Evolutionary conservation across 2,888 invertebrate species (phyloP).

Genomic region (Urechis unicinctus): DNA sequence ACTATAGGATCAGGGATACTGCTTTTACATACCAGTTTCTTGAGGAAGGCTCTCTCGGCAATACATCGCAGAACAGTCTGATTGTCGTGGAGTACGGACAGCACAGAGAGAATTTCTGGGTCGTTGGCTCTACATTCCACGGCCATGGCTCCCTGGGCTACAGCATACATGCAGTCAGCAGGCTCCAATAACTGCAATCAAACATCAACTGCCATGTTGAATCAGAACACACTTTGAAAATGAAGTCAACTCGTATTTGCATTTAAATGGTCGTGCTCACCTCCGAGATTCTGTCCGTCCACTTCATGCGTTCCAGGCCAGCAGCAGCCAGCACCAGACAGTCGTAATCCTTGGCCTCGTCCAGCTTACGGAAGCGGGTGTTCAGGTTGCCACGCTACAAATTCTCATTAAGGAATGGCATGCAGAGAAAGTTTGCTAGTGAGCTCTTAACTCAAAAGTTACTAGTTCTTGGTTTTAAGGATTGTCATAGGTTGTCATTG

Average conservation of each 20-base stretch:
- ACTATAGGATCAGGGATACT: too few species aligned
- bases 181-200: slow-evolving; percentile 68
- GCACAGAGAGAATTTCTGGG: slow-evolving; percentile 60
- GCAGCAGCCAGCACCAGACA: slow-evolving; percentile 85
- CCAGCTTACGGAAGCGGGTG: slow-evolving; percentile 81
- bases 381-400: slow-evolving; percentile 88
- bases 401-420: too few species aligned
- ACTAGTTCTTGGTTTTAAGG: too few species aligned
- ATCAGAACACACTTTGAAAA: too few species aligned
- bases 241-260: too few species aligned
- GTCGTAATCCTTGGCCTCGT: slow-evolving; percentile 59
- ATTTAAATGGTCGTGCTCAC: slow-evolving; percentile 50
- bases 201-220: too few species aligned
- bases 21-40: too few species aligned
- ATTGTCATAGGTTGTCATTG: too few species aligned
- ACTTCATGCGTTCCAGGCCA: slow-evolving; percentile 82
- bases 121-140: slow-evolving; percentile 84
- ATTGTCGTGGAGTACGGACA: slow-evolving; percentile 70
- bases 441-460: too few species aligned
- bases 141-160: slow-evolving; percentile 91
- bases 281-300: slow-evolving; percentile 73
- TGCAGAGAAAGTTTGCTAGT: too few species aligned
- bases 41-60: slow-evolving; percentile 85
- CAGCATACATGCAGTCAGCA: slow-evolving; percentile 77
- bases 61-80: slow-evolving; percentile 73